Base-by-base conservation (phyloP, 2,113 vertebrate species). In the Arizona elegans region DNA sequence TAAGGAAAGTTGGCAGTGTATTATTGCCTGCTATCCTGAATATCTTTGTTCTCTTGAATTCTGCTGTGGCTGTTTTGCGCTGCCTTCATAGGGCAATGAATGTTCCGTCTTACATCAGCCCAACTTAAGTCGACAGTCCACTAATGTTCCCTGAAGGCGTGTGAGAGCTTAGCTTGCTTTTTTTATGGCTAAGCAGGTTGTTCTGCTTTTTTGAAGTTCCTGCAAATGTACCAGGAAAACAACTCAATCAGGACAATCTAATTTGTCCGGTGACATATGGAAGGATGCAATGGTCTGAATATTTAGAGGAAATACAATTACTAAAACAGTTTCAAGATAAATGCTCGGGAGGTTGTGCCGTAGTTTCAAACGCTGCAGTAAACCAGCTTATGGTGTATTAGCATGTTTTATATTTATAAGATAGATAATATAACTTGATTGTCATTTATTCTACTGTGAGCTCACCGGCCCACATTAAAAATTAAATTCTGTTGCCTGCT, bases 41-140 rank as follows among this genome's bases (percentile, higher is more conserved):
- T 85, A 54, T 26, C 86, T 75, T 9, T 33, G 8, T 7, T 0
- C 52, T 89, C 17, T 58, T 47, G 13, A 50, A 81, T 19, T 89
- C 38, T 24, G 21, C 62, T 47, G 13, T 8, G 54, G 23, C 10
- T 24, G 19, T 88, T 59, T 17, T n/a, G 19, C 58, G 17, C 38
- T 26, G 55, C 11, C 43, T 58, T 53, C 47, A 23, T 86, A 7
- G 10, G 55, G 93, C 58, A 94, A 92, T 19, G 86, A 52, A 50
- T 86, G 54, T 21, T 26, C 13, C 5, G 33, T 50, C 88, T 94
- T 94, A 90, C 93, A 92, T 92, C 93, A 94, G 56, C 91, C 75
- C 47, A 81, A 13, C 47, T 87, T 87, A 65, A 65, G 26, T 11
- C 1, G 47, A 55, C 53, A 58, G 47, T 38, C 19, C 43, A 23